Percentiles rank a stretch among this genome's conserved stretches.
phyloP scores from a whole-genome alignment of 2,113 vertebrate genomes.

The Pseudopipra pipra region DNA sequence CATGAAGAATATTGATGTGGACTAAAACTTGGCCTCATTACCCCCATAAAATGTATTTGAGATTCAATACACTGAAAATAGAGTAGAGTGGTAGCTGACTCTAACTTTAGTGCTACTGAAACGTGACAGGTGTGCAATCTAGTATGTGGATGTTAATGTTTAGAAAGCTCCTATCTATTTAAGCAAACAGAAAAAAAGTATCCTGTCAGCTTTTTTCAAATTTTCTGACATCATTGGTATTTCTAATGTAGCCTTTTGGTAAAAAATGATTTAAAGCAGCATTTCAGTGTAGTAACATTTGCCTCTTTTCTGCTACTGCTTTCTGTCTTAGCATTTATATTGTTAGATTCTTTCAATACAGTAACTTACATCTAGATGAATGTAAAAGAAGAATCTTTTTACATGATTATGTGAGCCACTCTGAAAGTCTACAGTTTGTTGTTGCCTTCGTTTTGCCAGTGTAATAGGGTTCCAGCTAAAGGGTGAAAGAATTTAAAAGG shows the following conservation, averaged over 20 bases:
- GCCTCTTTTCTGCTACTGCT: not conserved
- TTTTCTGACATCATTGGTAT: not conserved
- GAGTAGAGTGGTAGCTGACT: not conserved
- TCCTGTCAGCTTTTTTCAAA: not conserved
- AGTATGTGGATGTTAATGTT: not conserved
- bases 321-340: not conserved
- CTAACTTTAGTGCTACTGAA: not conserved
- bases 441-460: not conserved
- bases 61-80: conserved; percentile 4
- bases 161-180: not conserved
- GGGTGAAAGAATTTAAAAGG: not conserved
- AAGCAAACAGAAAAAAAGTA: not conserved
- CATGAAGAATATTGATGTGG: not conserved
- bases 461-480: not conserved
- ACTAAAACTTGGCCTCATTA: not conserved
- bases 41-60: not conserved
- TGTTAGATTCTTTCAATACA: not conserved
- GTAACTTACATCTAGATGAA: not conserved
- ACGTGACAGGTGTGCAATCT: not conserved
- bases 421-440: not conserved
- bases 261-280: not conserved
- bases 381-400: not conserved
- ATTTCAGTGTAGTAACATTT: not conserved
- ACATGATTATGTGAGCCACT: not conserved
- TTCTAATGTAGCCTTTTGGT: not conserved